Base-by-base conservation (phyloP, 2,888 invertebrate species). In the Lamproptera curius region DNA sequence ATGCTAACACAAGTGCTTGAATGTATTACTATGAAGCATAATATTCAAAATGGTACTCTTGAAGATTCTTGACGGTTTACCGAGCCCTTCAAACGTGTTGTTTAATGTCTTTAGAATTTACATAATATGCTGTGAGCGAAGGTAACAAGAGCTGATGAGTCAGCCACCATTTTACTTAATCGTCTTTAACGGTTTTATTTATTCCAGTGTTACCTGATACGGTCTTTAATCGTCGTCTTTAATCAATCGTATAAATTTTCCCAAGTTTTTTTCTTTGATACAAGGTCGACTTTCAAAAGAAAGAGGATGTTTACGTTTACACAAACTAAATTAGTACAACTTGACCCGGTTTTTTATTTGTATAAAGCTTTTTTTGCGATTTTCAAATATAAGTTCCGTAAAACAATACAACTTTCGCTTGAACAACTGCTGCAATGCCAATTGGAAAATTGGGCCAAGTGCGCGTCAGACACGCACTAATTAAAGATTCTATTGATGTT, bases 101-200 rank as follows among this genome's bases (percentile, higher is more conserved):
- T 52, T 42, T 38, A 51, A 42, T 48, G 36, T 8, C 4, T 31
- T 33, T 15, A 38, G 37, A 11, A 37, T 37, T 28, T 37, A 17
- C 37, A 41, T 31, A 45, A 33, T 33, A 20, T 38, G n/a, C n/a
- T 37, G 16, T n/a, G n/a, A 37, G 26, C 16, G 36, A 26, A 14
- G 20, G 14, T 55, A 56, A 57, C 54, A 50, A 50, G 51, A 50
- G 54, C 55, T 42, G 36, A 51, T 49, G 52, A 53, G 51, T 52
- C 54, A 53, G 51, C n/a, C n/a, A n/a, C n/a, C n/a, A n/a, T 46
- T 45, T 39, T n/a, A 38, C 31, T 44, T 14, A 45, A 33, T 38
- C 16, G 51, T 44, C 50, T 52, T 55, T 46, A 54, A 49, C 40
- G 46, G 46, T 53, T 56, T 53, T 45, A 52, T 16, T 45, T 39